Conservation (phyloP, 2,797 vertebrate genomes). For the Mycteria americana region DNA sequence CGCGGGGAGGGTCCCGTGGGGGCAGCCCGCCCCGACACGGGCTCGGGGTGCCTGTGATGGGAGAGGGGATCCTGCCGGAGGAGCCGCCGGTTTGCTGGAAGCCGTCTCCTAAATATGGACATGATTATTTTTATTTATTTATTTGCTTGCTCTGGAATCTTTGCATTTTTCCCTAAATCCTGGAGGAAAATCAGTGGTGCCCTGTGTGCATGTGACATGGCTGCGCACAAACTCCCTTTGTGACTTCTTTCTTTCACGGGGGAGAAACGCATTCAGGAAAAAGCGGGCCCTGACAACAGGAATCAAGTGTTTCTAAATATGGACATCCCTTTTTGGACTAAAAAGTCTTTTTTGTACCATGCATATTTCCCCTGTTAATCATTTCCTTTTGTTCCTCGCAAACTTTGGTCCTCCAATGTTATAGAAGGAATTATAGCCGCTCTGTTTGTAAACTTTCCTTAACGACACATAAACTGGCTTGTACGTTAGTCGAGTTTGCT, state of each 20-base stretch:
- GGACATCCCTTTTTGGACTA: conserved; percentile 64
- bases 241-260: conserved; percentile 30
- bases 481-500: not conserved
- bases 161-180: conserved; percentile 7
- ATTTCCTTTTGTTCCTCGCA: conserved; percentile 66
- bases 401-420: conserved; percentile 43
- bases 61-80: not conserved
- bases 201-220: not conserved
- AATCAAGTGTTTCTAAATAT: conserved; percentile 69
- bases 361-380: conserved; percentile 69
- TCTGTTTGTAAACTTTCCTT: conserved; percentile 49
- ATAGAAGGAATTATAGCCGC: conserved; percentile 24
- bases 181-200: not conserved
- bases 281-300: conserved; percentile 54
- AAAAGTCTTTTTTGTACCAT: conserved; percentile 61
- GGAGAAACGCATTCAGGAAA: conserved; percentile 33
- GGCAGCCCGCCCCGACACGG: not conserved
- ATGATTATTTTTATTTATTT: not conserved
- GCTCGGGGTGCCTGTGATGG: not conserved
- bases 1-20: not conserved
- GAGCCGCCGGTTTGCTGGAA: not conserved
- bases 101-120: not conserved
- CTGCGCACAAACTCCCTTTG: not conserved
- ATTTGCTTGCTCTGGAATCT: not conserved
- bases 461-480: not conserved